Conservation (phyloP, 1,140 invertebrate species). For the Pseudomyrmex pallidus region DNA sequence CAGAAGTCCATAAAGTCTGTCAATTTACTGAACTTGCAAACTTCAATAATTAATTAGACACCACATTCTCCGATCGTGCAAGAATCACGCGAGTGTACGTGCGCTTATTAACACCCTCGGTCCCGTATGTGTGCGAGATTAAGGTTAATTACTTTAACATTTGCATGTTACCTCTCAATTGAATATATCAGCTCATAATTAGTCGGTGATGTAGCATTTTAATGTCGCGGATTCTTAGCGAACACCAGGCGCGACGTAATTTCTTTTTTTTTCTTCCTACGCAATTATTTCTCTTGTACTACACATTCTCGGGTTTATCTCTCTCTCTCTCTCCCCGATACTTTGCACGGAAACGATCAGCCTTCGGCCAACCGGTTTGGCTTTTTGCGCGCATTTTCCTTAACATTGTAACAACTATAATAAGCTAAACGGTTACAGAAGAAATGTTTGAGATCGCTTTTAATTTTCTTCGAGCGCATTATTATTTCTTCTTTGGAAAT, state of each 20-base stretch:
- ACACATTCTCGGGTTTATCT: slow-evolving; percentile 5
- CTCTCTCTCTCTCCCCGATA: background rate
- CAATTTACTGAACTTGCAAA: too few relatives aligned
- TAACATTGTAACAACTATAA: slow-evolving; percentile 33
- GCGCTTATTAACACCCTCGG: background rate
- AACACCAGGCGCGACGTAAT: background rate
- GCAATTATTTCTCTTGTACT: background rate
- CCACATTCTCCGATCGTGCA: too few relatives aligned
- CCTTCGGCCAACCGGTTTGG: slow-evolving; percentile 46
- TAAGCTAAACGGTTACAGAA: background rate
- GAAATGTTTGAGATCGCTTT: slow-evolving; percentile 21
- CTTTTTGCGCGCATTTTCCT: slow-evolving; percentile 20
- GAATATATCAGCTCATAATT: slow-evolving; percentile 12
- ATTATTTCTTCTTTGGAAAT: background rate
- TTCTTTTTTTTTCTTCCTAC: background rate
- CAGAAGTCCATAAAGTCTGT: too few relatives aligned
- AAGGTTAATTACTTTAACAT: background rate
- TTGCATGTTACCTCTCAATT: background rate
- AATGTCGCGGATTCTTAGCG: background rate
- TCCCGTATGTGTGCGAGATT: background rate
- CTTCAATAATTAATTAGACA: too few relatives aligned
- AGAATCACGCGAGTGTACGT: background rate
- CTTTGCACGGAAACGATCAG: slow-evolving; percentile 19
- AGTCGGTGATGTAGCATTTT: background rate
- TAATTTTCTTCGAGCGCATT: background rate